A percentile compares a stretch with the other conserved stretches of the same genome.
Conservation (phyloP, 1,140 invertebrate species). For the Drusus annulatus region DNA sequence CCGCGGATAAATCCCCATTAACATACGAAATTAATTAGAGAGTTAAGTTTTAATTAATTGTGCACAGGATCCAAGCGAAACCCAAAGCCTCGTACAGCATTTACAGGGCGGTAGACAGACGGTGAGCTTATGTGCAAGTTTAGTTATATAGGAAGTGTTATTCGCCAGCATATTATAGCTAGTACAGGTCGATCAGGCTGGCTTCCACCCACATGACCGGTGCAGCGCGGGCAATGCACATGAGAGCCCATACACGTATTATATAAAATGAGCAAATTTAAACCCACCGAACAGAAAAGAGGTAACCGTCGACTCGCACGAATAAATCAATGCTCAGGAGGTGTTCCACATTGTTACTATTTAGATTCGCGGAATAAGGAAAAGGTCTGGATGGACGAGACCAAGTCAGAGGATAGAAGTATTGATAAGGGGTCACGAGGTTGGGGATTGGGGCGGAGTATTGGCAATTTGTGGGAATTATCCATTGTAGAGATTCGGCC, state of each 20-base stretch:
- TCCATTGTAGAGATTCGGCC: slow-evolving; percentile 37
- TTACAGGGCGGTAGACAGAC: background rate
- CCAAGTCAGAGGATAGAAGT: slow-evolving; percentile 7
- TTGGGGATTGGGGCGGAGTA: slow-evolving; percentile 19
- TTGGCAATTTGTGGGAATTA: slow-evolving; percentile 39
- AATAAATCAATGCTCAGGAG: background rate
- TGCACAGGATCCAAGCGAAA: background rate
- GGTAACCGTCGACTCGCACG: background rate
- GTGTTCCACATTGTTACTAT: background rate
- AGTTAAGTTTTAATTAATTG: background rate
- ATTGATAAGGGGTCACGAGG: slow-evolving; percentile 32
- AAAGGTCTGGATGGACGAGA: background rate
- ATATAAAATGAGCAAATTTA: background rate
- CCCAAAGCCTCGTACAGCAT: background rate
- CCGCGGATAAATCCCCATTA: too few species aligned
- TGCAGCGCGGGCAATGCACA: slow-evolving; percentile 17
- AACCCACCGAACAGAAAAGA: background rate
- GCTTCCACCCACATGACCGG: slow-evolving; percentile 29
- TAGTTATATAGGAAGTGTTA: slow-evolving; percentile 27
- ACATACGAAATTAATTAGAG: background rate
- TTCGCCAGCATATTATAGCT: background rate
- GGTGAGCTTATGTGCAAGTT: background rate
- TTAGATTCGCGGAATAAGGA: background rate
- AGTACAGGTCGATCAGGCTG: slow-evolving; percentile 16
- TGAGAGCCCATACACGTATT: background rate